Evolutionary conservation across 2,797 vertebrate genomes (phyloP), one percentile per base, ranked within the genome.

Genomic region (Yasuhikotakia modesta): DNA sequence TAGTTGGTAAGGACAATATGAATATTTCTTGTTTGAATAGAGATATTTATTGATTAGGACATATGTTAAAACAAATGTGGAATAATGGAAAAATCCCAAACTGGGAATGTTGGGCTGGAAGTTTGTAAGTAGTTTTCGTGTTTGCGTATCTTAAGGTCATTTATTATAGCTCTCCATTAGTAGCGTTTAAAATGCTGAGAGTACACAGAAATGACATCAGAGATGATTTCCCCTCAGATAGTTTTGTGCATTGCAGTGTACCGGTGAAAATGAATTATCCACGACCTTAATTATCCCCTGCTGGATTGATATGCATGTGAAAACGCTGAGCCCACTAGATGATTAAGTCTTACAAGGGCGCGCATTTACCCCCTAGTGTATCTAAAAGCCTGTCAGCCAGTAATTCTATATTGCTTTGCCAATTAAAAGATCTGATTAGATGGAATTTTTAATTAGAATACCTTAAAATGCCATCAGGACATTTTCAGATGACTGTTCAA

Each of bases 251-350:
- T 45, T 45, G 67, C 11, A 78, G 65, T 78, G 76, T 43, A 53
- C 71, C 13, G 3, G 46, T 67, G n/a, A 77, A 86, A 85, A 85
- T 83, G 39, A 85, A 85, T 87, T 85, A 75, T 73, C 70, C 35
- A 81, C 82, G 78, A 86, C 83, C 83, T 89, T 86, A 86, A 87
- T 88, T 87, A 75, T 78, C 4, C 60, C 66, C 69, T 60, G 14
- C 75, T 82, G 80, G 70, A 80, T 76, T 78, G 69, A 82, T 63
- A 83, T 83, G 46, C 79, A 78, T 70, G 39, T 57, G 46, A 30
- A 78, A 78, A 30, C 55, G 66, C 72, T 24, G 39, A 46, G 52
- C 24, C 27, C 68, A 71, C 67, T 63, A 70, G 45, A 78, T 70
- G 76, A 78, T 70, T 78, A 71, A 65, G 73, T 86, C 70, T 4